Conservation (phyloP, 2,797 vertebrate species). For the Darevskia nairensis region DNA sequence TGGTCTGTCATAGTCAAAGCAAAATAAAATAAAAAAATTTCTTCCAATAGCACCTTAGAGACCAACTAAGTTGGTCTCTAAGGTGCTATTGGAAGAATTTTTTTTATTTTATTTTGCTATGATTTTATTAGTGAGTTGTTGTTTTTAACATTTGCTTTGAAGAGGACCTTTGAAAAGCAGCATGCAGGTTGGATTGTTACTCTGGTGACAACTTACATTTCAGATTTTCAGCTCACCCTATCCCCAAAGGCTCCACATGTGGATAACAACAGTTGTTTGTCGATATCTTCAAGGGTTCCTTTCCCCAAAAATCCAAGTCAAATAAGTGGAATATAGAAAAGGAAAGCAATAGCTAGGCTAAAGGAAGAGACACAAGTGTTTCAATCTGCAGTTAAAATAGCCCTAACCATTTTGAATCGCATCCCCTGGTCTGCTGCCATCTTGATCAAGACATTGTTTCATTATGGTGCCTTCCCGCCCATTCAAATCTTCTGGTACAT, state of each 20-base stretch:
- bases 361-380: background rate
- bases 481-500: background rate
- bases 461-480: background rate
- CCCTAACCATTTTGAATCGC: too few species aligned
- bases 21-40: too few species aligned
- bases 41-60: too few species aligned
- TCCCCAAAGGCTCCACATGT: too few species aligned
- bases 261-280: background rate
- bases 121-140: too few species aligned
- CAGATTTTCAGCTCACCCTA: background rate
- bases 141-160: background rate
- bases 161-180: too few species aligned
- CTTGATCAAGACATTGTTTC: background rate
- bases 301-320: background rate
- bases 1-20: too few species aligned
- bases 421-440: background rate
- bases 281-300: background rate
- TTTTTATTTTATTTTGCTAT: background rate
- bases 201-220: background rate
- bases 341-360: background rate
- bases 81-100: too few species aligned
- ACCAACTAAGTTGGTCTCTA: too few species aligned
- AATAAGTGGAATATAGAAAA: background rate
- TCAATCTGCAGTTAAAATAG: background rate
- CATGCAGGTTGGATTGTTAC: too few species aligned